Evolutionary conservation across 2,888 invertebrate species (phyloP), one percentile per base, ranked within the genome.

Genomic region (Eupithecia subumbrata): DNA sequence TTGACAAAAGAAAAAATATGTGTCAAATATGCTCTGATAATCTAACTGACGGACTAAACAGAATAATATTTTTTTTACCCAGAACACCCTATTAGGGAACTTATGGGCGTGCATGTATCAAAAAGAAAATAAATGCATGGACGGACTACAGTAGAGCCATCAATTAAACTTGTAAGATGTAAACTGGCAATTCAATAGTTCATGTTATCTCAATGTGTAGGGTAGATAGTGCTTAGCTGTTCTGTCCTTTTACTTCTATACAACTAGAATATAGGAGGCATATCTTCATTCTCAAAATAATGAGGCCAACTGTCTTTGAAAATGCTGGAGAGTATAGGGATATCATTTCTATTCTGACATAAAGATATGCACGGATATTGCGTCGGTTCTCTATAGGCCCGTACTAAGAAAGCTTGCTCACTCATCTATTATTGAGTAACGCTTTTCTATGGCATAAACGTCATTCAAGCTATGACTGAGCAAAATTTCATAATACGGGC

Each of bases 161-260:
- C 52, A 11, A 11, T 3, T 22, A 22, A 56, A 22, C n/a, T 56
- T 22, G n/a, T 56, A 56, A 11, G 22, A 56, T 56, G 22, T 56
- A 22, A 60, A 1, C 1, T 14, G 60, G n/a, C 4, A 60, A 60
- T 60, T 60, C 1, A 22, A 63, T 64, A 71, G 48, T 40, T 52
- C 64, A 48, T 43, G 63, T 25, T 66, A 48, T 52, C 66, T 67
- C 40, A 30, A 56, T 72, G 72, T 72, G 52, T 67, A 72, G 72
- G 67, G 25, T 75, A 66, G 66, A 71, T 70, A 76, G 63, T 71
- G 74, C 74, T 76, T 76, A 76, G 74, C 74, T 74, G 74, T 76
- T 74, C 71, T 40, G 72, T 69, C 30, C 73, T 73, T 71, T 76
- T 71, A 68, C 76, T 73, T 71, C 73, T 74, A 25, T 76, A 71